Base-by-base conservation (phyloP, 2,797 vertebrate species). In the Hydrocynus forskahlii region DNA sequence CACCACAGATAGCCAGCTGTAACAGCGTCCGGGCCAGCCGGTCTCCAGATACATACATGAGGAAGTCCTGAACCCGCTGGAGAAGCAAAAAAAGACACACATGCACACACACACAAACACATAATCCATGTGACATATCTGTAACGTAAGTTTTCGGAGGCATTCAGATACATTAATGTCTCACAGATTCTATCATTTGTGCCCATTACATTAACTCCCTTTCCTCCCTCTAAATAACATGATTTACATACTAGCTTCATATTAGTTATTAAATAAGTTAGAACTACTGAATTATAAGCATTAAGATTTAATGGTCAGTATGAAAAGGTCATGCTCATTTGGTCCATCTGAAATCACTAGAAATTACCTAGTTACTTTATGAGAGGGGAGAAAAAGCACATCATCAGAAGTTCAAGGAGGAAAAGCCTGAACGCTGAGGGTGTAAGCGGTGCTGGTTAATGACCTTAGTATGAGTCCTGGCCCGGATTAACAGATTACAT, bases 1-100 rank as follows among this genome's bases (percentile, higher is more conserved):
- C 94, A 17, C 93, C 92, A 19, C 94, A 95, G 87, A 95, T 92
- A 72, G 93, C 93, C 75, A 95, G 86, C 87, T 95, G 95, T 76
- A 95, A 94, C 77, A 95, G 86, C 78, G 91, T 86, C 23, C 19
- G 88, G 0, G 92, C 85, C 83, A 95, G 86, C 2, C 86, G 87
- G 85, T 95, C 90, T 12, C 70, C 83, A 8, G 89, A 89, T 77
- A 95, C 82, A 68, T 86, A 85, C 45, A 71, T 52, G 87, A 95
- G 89, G 87, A 95, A 95, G 14, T 54, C 89, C 88, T 92, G 90
- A 71, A 95, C 48, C 2, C 86, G 76, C 94, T 95, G 89, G 3
- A 79, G 16, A 70, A 25, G 66, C n/a, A 55, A 8, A 74, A 40
- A 67, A 40, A 87, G 2, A 70, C 60, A 25, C 5, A 8, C 7